Evolutionary conservation across 2,113 vertebrate genomes (phyloP).

Genomic region (Kobus ellipsiprymnus): DNA sequence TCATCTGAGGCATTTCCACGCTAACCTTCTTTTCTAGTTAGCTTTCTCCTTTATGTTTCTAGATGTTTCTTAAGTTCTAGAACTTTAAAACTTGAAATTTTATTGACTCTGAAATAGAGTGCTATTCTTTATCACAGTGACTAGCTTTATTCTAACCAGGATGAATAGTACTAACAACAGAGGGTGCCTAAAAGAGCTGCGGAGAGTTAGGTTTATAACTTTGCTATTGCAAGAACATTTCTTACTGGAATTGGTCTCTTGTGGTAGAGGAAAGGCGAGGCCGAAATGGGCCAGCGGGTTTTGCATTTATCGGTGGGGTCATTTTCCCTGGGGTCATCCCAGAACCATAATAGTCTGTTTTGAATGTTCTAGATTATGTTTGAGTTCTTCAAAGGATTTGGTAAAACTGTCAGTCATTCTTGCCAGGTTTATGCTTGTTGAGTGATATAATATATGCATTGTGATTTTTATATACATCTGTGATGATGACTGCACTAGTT

Average conservation of each 20-base stretch:
- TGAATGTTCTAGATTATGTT: neutral
- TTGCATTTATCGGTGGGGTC: neutral
- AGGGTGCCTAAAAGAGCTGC: neutral
- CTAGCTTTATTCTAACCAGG: neutral
- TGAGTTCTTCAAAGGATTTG: constrained; percentile 43
- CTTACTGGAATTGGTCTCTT: neutral
- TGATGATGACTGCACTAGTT: neutral
- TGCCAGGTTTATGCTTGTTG: constrained; percentile 37
- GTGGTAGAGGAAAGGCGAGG: neutral
- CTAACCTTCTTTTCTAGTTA: neutral
- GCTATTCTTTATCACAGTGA: neutral
- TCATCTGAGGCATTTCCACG: neutral
- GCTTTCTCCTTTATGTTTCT: neutral
- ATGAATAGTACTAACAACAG: neutral
- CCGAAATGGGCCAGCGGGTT: neutral
- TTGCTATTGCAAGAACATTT: neutral
- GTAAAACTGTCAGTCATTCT: constrained; percentile 24
- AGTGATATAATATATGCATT: neutral
- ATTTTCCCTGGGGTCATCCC: neutral
- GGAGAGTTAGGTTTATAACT: neutral
- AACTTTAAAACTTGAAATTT: constrained; percentile 9
- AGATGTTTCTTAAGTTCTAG: neutral
- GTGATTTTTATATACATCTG: constrained; percentile 7
- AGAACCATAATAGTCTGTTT: neutral
- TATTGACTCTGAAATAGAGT: neutral